phyloP scores from a whole-genome alignment of 2,888 invertebrate species.

The Acronicta aceris region DNA sequence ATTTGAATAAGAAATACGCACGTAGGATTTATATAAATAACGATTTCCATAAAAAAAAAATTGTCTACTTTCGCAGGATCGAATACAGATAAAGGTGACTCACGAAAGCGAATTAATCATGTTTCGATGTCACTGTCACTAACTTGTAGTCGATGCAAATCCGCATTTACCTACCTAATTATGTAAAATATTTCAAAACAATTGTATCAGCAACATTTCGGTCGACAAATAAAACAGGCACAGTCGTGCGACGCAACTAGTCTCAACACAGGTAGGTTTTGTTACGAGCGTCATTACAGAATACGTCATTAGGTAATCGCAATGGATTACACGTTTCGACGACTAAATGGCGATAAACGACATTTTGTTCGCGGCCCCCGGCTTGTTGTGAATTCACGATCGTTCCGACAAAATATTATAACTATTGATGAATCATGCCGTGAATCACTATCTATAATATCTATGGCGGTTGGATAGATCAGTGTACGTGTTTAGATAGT shows the following conservation, averaged over 20 bases:
- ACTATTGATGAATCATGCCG: slow-evolving; percentile 45
- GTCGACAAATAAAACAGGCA: slow-evolving; percentile 23
- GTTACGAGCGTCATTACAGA: slow-evolving; percentile 68
- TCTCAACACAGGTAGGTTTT: slow-evolving; percentile 44
- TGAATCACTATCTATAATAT: slow-evolving; percentile 19
- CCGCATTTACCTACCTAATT: no score
- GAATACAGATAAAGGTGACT: no score
- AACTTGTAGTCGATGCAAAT: no score
- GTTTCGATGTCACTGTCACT: no score
- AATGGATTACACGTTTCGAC: slow-evolving; percentile 77
- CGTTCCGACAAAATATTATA: slow-evolving; percentile 45
- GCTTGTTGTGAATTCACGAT: slow-evolving; percentile 50
- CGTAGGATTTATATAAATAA: not conserved
- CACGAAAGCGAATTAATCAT: no score
- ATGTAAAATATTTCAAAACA: no score
- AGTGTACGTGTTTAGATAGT: slow-evolving; percentile 3
- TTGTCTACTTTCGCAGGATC: no score
- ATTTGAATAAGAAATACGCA: no score
- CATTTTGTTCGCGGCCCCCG: slow-evolving; percentile 60
- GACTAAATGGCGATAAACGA: slow-evolving; percentile 85
- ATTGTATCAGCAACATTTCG: slow-evolving; percentile 14
- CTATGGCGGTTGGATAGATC: slow-evolving; percentile 21
- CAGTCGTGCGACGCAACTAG: slow-evolving; percentile 30
- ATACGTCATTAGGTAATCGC: slow-evolving; percentile 80
- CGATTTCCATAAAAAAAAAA: no score